phyloP scores from a whole-genome alignment of 1,140 invertebrate species.

The Adoxophyes honmai region DNA sequence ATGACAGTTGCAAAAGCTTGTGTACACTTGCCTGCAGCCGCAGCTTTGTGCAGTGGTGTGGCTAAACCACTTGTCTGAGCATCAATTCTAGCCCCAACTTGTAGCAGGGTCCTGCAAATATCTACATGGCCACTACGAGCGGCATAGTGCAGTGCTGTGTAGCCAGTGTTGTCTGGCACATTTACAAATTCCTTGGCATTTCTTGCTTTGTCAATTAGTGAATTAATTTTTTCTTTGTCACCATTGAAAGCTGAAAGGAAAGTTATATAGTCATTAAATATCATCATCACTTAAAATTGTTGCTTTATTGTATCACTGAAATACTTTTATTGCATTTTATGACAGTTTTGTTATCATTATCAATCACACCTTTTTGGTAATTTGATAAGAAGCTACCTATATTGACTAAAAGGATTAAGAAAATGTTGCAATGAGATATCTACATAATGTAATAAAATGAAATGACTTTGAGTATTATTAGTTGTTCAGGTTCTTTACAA shows the following conservation, averaged over 20 bases:
- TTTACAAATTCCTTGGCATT: conserved; percentile 74
- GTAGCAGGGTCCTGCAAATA: conserved; percentile 83
- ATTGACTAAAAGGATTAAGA: too few relatives aligned
- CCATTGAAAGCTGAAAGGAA: conserved; percentile 80
- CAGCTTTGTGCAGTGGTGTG: conserved; percentile 90
- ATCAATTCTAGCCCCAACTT: conserved; percentile 85
- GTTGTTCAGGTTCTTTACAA: too few relatives aligned
- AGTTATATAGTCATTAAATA: conserved; percentile 16
- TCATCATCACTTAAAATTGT: too few relatives aligned
- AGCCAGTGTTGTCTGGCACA: conserved; percentile 81
- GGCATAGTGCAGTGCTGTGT: conserved; percentile 91
- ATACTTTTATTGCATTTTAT: too few relatives aligned
- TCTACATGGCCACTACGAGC: conserved; percentile 85
- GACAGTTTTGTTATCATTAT: too few relatives aligned
- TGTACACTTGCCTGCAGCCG: conserved; percentile 79
- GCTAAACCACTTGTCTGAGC: conserved; percentile 85
- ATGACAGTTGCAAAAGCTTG: too few relatives aligned
- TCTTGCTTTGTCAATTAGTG: conserved; percentile 78
- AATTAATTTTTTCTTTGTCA: conserved; percentile 79
- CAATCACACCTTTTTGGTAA: too few relatives aligned
- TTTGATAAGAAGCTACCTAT: too few relatives aligned
- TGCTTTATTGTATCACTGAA: conserved; percentile 10
- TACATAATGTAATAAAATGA: too few relatives aligned
- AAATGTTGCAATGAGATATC: too few relatives aligned
- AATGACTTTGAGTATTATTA: too few relatives aligned